Conservation (phyloP, 1,140 invertebrate species). For the Patella vulgata region DNA sequence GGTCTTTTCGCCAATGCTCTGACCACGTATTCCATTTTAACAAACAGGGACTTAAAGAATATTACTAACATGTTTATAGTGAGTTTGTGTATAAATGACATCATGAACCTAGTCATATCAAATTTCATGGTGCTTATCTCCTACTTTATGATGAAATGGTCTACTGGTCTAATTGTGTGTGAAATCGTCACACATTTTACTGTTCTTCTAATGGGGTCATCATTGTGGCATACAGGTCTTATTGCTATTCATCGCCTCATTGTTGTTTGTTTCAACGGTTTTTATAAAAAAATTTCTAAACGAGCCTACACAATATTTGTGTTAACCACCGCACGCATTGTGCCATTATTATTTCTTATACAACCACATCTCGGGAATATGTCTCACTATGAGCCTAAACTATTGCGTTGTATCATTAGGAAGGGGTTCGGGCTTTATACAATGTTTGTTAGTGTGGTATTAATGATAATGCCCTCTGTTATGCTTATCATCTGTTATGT, state of each 20-base stretch:
- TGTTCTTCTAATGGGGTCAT: slow-evolving; percentile 60
- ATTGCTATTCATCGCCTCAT: slow-evolving; percentile 65
- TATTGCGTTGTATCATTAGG: slow-evolving; percentile 61
- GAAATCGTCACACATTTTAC: slow-evolving; percentile 61
- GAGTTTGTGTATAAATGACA: slow-evolving; percentile 65
- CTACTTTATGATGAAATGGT: slow-evolving; percentile 59
- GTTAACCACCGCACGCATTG: slow-evolving; percentile 56
- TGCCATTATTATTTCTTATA: slow-evolving; percentile 59
- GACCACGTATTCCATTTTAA: slow-evolving; percentile 48
- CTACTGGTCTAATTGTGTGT: slow-evolving; percentile 54
- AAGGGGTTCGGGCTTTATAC: slow-evolving; percentile 59
- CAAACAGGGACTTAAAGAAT: slow-evolving; percentile 53
- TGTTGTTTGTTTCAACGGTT: slow-evolving; percentile 63
- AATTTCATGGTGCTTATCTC: slow-evolving; percentile 63
- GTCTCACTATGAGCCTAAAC: slow-evolving; percentile 60
- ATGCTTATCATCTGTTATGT: slow-evolving; percentile 64
- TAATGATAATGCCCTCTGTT: slow-evolving; percentile 62
- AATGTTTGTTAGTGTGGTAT: slow-evolving; percentile 56
- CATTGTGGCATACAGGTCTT: slow-evolving; percentile 64
- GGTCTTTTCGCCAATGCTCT: slow-evolving; percentile 59
- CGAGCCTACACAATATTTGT: slow-evolving; percentile 61
- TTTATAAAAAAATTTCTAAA: slow-evolving; percentile 64
- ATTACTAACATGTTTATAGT: slow-evolving; percentile 64
- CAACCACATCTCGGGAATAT: slow-evolving; percentile 60
- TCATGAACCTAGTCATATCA: slow-evolving; percentile 63